These are phyloP conservation scores for Bryconaethiops microstoma DNA, from an alignment of 2,797 vertebrate species.

Conservation along the genomic window DNA sequence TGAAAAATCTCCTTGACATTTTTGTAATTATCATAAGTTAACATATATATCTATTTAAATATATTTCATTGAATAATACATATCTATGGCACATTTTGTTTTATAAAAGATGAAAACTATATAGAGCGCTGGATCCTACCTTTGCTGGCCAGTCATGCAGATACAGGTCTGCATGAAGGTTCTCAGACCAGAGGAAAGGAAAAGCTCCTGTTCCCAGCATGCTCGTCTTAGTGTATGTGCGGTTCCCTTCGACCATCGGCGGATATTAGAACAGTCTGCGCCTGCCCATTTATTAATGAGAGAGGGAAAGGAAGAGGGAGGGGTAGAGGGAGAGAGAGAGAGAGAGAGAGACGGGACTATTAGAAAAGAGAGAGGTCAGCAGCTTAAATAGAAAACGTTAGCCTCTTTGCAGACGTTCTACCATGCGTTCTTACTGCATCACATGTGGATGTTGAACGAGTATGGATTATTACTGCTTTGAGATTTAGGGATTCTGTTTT, in stretches of 20 bases:
- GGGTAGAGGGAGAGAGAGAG: slow-evolving; percentile 26
- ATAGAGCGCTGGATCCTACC: background rate
- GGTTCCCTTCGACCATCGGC: slow-evolving; percentile 31
- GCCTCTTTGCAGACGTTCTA: slow-evolving; percentile 20
- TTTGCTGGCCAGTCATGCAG: background rate
- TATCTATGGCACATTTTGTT: no score
- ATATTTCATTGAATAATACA: no score
- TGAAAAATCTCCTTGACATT: no score
- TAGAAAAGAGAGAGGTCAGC: slow-evolving; percentile 42
- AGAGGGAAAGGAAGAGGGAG: background rate
- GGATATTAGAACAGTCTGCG: slow-evolving; percentile 32
- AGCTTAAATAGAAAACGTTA: slow-evolving; percentile 37
- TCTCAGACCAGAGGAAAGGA: slow-evolving; percentile 14
- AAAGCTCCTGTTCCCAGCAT: slow-evolving; percentile 7
- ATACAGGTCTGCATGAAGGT: background rate
- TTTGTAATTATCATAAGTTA: no score
- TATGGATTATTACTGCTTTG: slow-evolving; percentile 11
- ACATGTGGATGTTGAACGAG: background rate
- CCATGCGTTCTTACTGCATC: slow-evolving; percentile 4
- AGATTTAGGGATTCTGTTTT: background rate
- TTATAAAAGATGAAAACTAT: no score
- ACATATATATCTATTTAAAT: no score
- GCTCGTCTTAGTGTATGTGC: slow-evolving; percentile 35
- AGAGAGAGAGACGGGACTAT: slow-evolving; percentile 5
- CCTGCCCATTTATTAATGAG: slow-evolving; percentile 19